Evolutionary conservation across 2,888 invertebrate genomes (phyloP), one percentile per base, ranked within the genome.

Genomic region (Platerodrilus igneus): DNA sequence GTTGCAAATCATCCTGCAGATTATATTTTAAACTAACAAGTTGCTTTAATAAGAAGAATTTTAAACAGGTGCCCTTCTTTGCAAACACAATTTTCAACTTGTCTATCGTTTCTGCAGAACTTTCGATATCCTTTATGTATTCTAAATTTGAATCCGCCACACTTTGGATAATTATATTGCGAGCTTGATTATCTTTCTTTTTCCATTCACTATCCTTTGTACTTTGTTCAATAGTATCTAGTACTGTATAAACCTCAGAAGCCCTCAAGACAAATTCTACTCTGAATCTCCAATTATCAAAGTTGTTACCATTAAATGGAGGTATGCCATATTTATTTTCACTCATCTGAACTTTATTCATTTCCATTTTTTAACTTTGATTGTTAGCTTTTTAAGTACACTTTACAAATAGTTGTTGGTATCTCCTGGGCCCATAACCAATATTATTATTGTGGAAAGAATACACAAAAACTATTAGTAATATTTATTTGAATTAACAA

Each of bases 201-300:
- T 9, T 3, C 31, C 31, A 31, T 9, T 6, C 13, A 4, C 2
- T 17, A 19, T 31, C 9, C 8, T 10, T 31, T 3, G 5, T n/a
- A n/a, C 19, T 11, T 13, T n/a, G 5, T 20, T 13, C 4, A 10
- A 18, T 17, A 7, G 7, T 9, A 3, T 18, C 13, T 10, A 31
- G n/a, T 6, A 19, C 31, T 13, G n/a, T n/a, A n/a, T n/a, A n/a
- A n/a, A n/a, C n/a, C n/a, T n/a, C n/a, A n/a, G n/a, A n/a, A n/a
- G n/a, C 19, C 20, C 13, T 31, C 9, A 31, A 17, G 4, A 9
- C 20, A n/a, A n/a, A n/a, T n/a, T n/a, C 7, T 8, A 20, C 4
- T 19, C 31, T 31, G 9, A 31, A 31, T 17, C 13, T 18, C 31
- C 31, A 31, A 20, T 31, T 31, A 17, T 31, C 31, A 19, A 31